A percentile compares a stretch with the other conserved stretches of the same genome.
Conservation (phyloP, 2,888 invertebrate species). For the Venusia cambrica region DNA sequence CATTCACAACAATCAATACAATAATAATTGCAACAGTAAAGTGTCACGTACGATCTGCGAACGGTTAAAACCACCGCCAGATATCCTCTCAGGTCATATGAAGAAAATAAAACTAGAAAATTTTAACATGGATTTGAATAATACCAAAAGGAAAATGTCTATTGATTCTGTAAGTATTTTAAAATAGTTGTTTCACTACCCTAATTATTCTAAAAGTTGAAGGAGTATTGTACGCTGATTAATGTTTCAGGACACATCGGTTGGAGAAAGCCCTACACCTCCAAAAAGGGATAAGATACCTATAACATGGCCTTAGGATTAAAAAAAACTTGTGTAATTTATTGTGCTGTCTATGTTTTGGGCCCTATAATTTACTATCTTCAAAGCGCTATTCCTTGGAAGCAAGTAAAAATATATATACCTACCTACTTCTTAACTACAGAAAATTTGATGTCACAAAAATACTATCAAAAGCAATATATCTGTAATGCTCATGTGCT, state of each 20-base stretch:
- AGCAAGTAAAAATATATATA: no score
- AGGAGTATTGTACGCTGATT: background rate
- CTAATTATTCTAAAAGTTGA: background rate
- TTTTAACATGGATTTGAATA: slow-evolving; percentile 32
- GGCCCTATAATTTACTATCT: no score
- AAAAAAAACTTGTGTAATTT: background rate
- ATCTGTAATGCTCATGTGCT: no score
- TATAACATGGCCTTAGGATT: slow-evolving; percentile 61
- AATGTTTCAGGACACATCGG: slow-evolving; percentile 43
- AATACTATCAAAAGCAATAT: no score
- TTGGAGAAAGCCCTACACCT: slow-evolving; percentile 49
- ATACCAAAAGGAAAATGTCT: slow-evolving; percentile 57
- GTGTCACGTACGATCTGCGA: slow-evolving; percentile 36
- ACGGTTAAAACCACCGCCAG: slow-evolving; percentile 60
- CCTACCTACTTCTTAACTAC: no score
- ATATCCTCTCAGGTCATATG: slow-evolving; percentile 57
- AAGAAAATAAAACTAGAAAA: slow-evolving; percentile 65
- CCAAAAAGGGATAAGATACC: slow-evolving; percentile 56
- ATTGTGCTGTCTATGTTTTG: no score
- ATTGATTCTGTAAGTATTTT: slow-evolving; percentile 54
- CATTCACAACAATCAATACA: slow-evolving; percentile 30
- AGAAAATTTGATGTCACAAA: no score
- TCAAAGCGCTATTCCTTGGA: no score
- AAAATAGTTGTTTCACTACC: no score
- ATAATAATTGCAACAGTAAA: slow-evolving; percentile 34